Conservation (phyloP, 2,113 vertebrate species). For the Oncorhynchus gorbuscha region DNA sequence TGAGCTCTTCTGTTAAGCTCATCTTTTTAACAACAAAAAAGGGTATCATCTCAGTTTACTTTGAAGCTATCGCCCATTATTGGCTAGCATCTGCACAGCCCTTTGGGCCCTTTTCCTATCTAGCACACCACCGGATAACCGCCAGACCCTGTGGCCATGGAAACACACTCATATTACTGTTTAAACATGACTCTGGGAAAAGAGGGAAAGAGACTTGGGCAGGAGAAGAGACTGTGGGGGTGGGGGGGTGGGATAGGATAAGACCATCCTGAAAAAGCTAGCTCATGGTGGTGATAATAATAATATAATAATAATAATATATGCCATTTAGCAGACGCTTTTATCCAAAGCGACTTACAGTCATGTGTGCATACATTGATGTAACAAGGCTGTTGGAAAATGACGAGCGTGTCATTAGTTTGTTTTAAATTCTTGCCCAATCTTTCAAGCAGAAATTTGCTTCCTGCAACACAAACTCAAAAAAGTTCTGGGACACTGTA, state of each 20-base stretch:
- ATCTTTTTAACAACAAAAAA: constrained; percentile 12
- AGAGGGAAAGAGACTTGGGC: constrained; percentile 19
- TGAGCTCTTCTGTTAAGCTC: constrained; percentile 59
- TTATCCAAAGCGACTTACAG: too few relatives aligned
- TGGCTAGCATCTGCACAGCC: constrained; percentile 69
- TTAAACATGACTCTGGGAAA: constrained; percentile 65
- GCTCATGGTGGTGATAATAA: constrained; percentile 44
- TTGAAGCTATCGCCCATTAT: constrained; percentile 40
- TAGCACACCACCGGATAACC: constrained; percentile 61
- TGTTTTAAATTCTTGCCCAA: too few relatives aligned
- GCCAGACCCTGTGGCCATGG: constrained; percentile 62
- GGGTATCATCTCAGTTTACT: constrained; percentile 35
- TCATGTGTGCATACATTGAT: too few relatives aligned
- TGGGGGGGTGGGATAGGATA: constrained; percentile 34
- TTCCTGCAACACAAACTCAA: too few relatives aligned
- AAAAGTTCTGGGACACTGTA: too few relatives aligned
- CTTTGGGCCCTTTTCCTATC: constrained; percentile 53
- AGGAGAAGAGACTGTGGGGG: background rate
- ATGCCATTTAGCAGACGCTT: too few relatives aligned
- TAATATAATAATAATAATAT: too few relatives aligned
- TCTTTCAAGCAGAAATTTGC: too few relatives aligned
- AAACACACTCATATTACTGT: constrained; percentile 71
- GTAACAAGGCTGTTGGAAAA: background rate
- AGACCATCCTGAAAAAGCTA: constrained; percentile 9
- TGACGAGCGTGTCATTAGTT: too few relatives aligned